Conservation (phyloP, 2,113 vertebrate species). For the Aleadryas rufinucha region DNA sequence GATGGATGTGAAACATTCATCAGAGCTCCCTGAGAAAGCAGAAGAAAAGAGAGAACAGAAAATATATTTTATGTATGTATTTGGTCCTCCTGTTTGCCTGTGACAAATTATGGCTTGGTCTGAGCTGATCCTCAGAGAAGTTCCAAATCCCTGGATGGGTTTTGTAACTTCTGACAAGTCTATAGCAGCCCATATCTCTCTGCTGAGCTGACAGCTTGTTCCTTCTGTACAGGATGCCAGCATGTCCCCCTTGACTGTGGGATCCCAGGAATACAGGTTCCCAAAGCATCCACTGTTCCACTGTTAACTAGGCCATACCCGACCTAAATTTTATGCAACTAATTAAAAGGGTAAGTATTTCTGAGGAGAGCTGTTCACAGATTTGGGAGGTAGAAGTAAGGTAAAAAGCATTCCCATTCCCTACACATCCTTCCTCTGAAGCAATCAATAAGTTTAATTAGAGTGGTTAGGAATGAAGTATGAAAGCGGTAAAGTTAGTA, state of each 20-base stretch:
- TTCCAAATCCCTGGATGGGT: neutral
- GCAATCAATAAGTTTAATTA: constrained; percentile 37
- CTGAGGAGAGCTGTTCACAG: neutral
- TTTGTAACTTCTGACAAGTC: neutral
- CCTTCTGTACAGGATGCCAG: neutral
- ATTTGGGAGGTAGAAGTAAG: neutral
- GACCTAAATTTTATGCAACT: neutral
- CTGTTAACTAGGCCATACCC: neutral
- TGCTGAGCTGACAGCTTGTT: neutral
- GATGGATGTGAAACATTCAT: neutral
- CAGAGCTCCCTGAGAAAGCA: neutral
- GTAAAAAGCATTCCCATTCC: neutral
- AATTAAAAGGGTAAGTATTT: constrained; percentile 9
- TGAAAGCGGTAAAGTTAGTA: neutral
- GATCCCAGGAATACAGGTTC: neutral
- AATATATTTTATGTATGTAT: neutral
- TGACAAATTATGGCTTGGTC: neutral
- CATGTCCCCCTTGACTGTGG: neutral
- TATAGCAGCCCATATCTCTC: neutral
- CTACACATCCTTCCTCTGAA: neutral
- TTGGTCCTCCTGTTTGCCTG: neutral
- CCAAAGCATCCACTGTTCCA: neutral
- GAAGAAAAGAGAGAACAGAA: neutral
- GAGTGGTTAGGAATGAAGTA: constrained; percentile 7
- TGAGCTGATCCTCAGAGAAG: neutral